A percentile compares a stretch with the other conserved stretches of the same genome.
These are phyloP conservation scores for Stenotaenia linearis DNA, from an alignment of 2,888 invertebrate genomes.

Conservation along the genomic window DNA sequence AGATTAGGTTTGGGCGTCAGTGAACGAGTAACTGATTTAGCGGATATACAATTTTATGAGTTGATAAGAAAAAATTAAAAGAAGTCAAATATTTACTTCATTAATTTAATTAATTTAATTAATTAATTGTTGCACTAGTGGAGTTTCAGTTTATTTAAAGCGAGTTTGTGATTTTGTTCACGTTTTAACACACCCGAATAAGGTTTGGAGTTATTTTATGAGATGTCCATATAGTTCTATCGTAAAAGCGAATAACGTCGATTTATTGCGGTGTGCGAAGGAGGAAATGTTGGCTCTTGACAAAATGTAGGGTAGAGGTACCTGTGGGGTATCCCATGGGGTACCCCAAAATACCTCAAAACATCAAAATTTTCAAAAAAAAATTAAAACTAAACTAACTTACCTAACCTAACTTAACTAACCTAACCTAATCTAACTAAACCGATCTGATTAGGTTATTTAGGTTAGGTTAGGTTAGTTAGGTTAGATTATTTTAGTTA, in stretches of 20 bases:
- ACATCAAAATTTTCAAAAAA: too few relatives aligned
- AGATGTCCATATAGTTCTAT: neutral
- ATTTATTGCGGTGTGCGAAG: neutral
- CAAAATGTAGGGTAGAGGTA: too few relatives aligned
- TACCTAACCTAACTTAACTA: too few relatives aligned
- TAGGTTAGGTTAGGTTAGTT: too few relatives aligned
- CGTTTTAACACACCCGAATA: neutral
- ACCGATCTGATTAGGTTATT: too few relatives aligned
- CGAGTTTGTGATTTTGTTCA: neutral
- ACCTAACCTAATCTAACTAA: too few relatives aligned
- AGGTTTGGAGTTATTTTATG: neutral
- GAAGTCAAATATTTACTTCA: neutral
- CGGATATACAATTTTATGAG: neutral
- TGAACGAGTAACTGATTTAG: neutral
- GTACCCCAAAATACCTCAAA: neutral
- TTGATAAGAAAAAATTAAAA: slow-evolving; percentile 1
- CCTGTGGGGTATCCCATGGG: neutral
- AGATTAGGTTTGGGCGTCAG: neutral
- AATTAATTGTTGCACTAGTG: too few relatives aligned
- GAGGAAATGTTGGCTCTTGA: neutral
- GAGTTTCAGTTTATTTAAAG: too few relatives aligned
- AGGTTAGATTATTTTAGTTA: too few relatives aligned
- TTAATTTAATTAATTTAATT: neutral
- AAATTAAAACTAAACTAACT: too few relatives aligned
- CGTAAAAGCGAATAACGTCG: neutral